A percentile compares a stretch with the other conserved stretches of the same genome.
phyloP scores from a whole-genome alignment of 2,797 vertebrate species.

The Garrulus glandarius region DNA sequence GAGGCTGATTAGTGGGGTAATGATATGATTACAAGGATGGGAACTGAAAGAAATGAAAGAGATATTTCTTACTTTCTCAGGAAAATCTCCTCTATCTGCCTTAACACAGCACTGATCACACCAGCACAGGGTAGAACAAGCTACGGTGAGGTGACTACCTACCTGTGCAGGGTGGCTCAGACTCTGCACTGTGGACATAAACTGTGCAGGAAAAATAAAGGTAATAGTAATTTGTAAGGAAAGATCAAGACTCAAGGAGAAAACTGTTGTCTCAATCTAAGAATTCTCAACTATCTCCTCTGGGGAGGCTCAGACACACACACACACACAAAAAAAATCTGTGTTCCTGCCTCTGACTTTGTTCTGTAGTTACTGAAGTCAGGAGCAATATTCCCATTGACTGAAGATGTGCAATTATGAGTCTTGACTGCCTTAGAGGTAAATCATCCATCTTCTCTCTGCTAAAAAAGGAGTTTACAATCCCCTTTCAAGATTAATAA shows the following conservation, averaged over 20 bases:
- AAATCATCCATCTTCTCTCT: slow-evolving; percentile 2
- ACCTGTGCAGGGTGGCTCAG: neutral
- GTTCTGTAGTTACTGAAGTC: neutral
- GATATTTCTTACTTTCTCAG: neutral
- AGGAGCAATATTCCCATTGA: neutral
- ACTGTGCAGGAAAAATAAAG: neutral
- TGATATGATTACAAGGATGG: neutral
- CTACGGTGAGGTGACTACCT: neutral
- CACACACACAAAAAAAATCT: neutral
- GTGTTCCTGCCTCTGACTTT: neutral
- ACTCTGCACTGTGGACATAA: neutral
- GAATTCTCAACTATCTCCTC: neutral
- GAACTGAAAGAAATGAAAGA: neutral
- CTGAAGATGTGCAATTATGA: neutral
- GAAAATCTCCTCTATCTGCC: neutral
- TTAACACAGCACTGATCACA: neutral
- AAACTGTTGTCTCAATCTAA: neutral
- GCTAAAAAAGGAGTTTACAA: neutral
- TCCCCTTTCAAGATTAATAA: neutral
- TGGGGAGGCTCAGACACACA: neutral
- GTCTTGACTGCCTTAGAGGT: neutral
- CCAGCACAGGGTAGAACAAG: neutral
- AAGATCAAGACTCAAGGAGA: neutral
- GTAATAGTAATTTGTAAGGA: neutral
- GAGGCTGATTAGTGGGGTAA: neutral